Evolutionary conservation across 2,113 vertebrate species (phyloP).

Genomic region (Dicaeum eximium): DNA sequence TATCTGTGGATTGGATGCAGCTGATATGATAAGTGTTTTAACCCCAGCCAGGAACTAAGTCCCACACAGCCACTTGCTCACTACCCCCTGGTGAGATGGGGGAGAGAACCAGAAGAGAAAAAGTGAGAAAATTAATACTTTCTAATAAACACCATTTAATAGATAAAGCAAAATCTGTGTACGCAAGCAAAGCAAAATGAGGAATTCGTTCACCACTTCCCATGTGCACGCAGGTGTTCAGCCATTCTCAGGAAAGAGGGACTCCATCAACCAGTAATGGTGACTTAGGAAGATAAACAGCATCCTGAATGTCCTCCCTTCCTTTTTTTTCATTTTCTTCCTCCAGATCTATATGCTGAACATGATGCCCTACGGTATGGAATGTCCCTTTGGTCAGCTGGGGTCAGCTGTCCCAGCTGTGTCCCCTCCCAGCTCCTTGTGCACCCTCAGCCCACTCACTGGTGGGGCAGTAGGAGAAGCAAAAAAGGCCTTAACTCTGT

Average conservation of each 20-base stretch:
- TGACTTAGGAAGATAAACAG: neutral
- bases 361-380: too few relatives aligned
- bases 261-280: neutral
- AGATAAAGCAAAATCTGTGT: neutral
- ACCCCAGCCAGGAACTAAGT: neutral
- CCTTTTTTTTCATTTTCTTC: neutral
- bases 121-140: neutral
- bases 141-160: neutral
- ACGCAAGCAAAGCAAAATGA: neutral
- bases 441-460: accelerated
- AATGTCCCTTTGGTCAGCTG: neutral
- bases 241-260: neutral
- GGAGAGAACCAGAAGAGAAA: neutral
- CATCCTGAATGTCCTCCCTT: neutral
- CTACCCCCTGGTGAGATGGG: neutral
- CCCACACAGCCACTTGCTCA: neutral
- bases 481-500: neutral
- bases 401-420: neutral
- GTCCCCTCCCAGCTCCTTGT: neutral
- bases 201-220: neutral
- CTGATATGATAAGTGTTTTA: neutral
- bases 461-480: accelerated
- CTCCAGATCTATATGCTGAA: neutral
- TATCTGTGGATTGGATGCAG: neutral
- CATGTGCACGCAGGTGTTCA: accelerated